Conservation (phyloP, 53 echinoderm and acorn worm genomes). For the Zoroaster sp. region DNA sequence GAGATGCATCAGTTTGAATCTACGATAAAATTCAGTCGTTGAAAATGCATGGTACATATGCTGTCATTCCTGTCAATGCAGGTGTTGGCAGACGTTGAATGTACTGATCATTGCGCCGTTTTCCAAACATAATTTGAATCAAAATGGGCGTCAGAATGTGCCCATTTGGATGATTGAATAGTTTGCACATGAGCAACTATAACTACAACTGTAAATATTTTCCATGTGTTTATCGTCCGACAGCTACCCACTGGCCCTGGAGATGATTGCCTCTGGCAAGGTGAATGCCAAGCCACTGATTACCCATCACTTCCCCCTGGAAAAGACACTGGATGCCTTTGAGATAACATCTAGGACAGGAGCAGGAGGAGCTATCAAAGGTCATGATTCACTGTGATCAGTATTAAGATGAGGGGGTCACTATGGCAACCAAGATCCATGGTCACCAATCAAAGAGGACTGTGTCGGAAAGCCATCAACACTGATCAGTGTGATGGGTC, state of each 20-base stretch:
- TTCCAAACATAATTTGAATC: too few relatives aligned
- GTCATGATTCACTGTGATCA: constrained; percentile 82
- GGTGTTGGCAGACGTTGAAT: too few relatives aligned
- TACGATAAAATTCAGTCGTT: too few relatives aligned
- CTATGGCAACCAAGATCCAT: not conserved
- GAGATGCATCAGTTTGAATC: too few relatives aligned
- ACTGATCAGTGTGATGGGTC: not conserved
- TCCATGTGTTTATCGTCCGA: too few relatives aligned
- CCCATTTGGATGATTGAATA: too few relatives aligned
- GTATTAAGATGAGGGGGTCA: not conserved
- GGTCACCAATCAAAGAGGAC: not conserved
- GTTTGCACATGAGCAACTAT: too few relatives aligned
- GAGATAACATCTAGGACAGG: constrained; percentile 94
- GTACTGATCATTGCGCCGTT: too few relatives aligned
- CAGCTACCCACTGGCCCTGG: constrained; percentile 91
- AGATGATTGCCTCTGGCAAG: constrained; percentile 94
- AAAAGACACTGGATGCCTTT: constrained; percentile 88
- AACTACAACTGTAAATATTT: too few relatives aligned
- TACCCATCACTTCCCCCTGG: constrained; percentile 88
- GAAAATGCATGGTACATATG: too few relatives aligned
- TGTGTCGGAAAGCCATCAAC: not conserved
- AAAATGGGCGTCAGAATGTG: too few relatives aligned
- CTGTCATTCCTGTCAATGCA: too few relatives aligned
- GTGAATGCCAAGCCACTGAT: constrained; percentile 92
- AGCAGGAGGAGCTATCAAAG: constrained; percentile 94